phyloP scores from a whole-genome alignment of 2,888 invertebrate species.

The Dorcus parallelipipedus region DNA sequence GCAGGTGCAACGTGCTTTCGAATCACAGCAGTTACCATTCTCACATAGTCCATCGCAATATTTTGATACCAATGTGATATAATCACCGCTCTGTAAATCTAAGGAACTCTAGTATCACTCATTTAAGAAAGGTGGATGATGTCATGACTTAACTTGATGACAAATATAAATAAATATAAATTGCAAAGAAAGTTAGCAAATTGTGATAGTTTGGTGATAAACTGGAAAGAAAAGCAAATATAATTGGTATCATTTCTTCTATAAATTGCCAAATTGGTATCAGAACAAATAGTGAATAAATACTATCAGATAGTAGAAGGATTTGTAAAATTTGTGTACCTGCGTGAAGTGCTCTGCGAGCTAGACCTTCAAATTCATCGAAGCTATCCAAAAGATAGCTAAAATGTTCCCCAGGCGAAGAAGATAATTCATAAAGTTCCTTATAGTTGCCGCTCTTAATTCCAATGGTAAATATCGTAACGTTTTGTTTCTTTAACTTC shows the following conservation, averaged over 20 bases:
- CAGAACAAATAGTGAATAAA: no score
- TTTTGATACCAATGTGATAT: constrained; percentile 50
- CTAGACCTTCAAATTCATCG: constrained; percentile 65
- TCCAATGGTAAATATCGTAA: constrained; percentile 57
- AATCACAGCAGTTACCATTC: constrained; percentile 56
- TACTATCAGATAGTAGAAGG: background rate
- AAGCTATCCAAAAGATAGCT: constrained; percentile 66
- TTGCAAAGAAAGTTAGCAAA: no score
- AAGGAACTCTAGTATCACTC: background rate
- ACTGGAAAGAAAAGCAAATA: no score
- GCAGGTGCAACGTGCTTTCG: constrained; percentile 60
- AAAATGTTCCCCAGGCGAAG: constrained; percentile 59
- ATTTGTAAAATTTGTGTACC: constrained; percentile 47
- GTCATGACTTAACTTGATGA: no score
- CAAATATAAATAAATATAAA: no score
- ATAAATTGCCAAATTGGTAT: no score
- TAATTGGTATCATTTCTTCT: no score
- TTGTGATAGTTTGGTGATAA: no score
- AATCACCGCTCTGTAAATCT: constrained; percentile 63
- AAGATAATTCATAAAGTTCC: constrained; percentile 62
- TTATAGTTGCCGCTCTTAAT: constrained; percentile 64
- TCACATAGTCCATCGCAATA: constrained; percentile 57
- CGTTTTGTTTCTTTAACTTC: constrained; percentile 53
- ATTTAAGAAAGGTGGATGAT: no score
- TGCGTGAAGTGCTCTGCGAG: constrained; percentile 63